Evolutionary conservation across 2,888 invertebrate genomes (phyloP).

Genomic region (Lingula anatina): DNA sequence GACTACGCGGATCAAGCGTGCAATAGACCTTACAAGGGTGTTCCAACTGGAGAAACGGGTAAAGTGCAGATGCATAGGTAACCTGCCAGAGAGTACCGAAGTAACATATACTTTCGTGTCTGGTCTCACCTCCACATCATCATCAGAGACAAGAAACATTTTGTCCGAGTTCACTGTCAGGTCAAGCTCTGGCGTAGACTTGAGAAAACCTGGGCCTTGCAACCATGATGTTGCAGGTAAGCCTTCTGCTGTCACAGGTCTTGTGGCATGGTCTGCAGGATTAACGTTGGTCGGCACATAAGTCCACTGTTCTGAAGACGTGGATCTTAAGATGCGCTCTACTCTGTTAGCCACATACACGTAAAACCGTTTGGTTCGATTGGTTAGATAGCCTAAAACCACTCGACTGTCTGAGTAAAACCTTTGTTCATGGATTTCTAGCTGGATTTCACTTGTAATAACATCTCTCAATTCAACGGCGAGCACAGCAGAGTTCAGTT

Average conservation of each 20-base stretch:
- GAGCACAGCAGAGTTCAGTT: conserved; percentile 10
- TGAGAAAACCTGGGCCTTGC: conserved; percentile 11
- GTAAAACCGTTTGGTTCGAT: conserved; percentile 9
- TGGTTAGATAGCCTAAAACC: conserved; percentile 13
- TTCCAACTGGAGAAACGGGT: background rate
- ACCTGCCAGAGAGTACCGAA: too few species aligned
- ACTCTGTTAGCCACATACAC: conserved; percentile 13
- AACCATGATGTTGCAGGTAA: conserved; percentile 4
- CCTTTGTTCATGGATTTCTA: background rate
- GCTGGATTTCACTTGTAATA: conserved; percentile 7
- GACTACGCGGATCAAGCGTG: background rate
- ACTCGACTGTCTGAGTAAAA: conserved; percentile 14
- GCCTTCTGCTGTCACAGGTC: conserved; percentile 7
- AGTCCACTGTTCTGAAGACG: conserved; percentile 8
- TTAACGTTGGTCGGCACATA: conserved; percentile 10
- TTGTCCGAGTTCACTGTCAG: too few species aligned
- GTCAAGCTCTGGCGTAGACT: background rate
- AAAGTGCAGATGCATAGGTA: too few species aligned
- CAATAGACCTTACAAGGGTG: background rate
- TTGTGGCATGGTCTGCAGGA: conserved; percentile 12
- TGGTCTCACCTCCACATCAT: too few species aligned
- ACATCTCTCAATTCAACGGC: conserved; percentile 5
- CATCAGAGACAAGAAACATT: background rate
- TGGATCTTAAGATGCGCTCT: conserved; percentile 7
- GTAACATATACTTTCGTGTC: too few species aligned